Base-by-base conservation (phyloP, 1,140 invertebrate genomes). In the Adelges cooleyi region DNA sequence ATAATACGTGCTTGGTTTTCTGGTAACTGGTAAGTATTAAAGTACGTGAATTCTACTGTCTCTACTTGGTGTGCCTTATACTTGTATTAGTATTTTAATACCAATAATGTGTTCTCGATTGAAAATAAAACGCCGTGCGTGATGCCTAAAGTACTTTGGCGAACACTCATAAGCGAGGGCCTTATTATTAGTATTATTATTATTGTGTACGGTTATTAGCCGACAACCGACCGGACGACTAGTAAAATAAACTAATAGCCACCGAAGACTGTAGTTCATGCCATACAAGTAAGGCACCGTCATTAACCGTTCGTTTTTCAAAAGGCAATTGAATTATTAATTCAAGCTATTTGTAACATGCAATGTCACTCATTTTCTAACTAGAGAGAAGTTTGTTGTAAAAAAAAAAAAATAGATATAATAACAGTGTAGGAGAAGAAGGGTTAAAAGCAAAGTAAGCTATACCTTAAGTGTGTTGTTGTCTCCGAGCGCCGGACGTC, bases 241-340 rank as follows among this genome's bases (percentile, higher is more conserved):
- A 38, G 40, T 29, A 23, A 44, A 29, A 46, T 29, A 44, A 59
- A 59, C 54, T 59, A 59, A 42, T 44, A 59, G 40, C 4, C 40
- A 38, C 15, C 23, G 54, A 59, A 59, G 54, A 42, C 36, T 27
- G 40, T 59, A n/a, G n/a, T n/a, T 23, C 54, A 59, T 25, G 38
- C 17, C 27, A 59, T 56, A 18, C 40, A 10, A 23, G 40, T 17
- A 2, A 4, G 36, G 42, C 40, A 56, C 38, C 4, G 23, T 59
- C 27, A 59, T 59, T 56, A 59, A 44, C 15, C 10, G 9, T 46
- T 15, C 17, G 54, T 40, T 25, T 42, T 56, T 33, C 29, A 33
- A 29, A 59, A 59, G n/a, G 54, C 25, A 22, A n/a, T 59, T 59
- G 54, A 59, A 59, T 44, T 59, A 59, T 59, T 59, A 59, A 59